Evolutionary conservation across 2,888 invertebrate genomes (phyloP).

Genomic region (Micoletzkya japonica): DNA sequence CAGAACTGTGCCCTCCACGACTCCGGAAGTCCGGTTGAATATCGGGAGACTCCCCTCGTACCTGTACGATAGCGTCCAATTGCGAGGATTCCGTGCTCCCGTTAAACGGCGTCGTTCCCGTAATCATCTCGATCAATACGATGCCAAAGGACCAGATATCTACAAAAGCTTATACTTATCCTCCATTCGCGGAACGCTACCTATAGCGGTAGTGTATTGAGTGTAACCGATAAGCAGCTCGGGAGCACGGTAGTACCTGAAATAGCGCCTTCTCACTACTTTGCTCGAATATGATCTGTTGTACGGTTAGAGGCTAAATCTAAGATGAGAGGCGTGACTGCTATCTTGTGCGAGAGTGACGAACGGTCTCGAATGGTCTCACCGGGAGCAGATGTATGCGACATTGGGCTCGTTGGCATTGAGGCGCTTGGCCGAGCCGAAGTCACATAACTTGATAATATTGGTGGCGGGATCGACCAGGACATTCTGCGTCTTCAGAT

Average conservation of each 20-base stretch:
- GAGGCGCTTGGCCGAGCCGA: constrained; percentile 4
- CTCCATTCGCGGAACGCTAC: not conserved
- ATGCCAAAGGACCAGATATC: constrained; percentile 15
- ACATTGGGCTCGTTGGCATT: constrained; percentile 6
- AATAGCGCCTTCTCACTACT: too few species aligned
- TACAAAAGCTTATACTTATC: not conserved
- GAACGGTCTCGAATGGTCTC: not conserved
- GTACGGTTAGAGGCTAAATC: too few species aligned
- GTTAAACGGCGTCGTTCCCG: constrained; percentile 7
- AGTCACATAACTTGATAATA: constrained; percentile 3
- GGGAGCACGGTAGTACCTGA: constrained; percentile 10
- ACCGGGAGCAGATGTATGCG: constrained; percentile 10
- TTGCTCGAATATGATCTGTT: too few species aligned
- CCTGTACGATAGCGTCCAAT: constrained; percentile 4
- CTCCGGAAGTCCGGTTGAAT: not conserved
- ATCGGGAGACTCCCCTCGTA: not conserved
- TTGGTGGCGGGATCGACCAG: not conserved
- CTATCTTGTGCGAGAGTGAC: not conserved
- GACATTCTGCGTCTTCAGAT: constrained; percentile 13
- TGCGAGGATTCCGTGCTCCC: not conserved
- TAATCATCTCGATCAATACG: not conserved
- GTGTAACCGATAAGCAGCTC: not conserved
- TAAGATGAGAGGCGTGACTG: not conserved
- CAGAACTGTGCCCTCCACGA: not conserved
- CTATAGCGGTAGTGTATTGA: constrained; percentile 12